Evolutionary conservation across 2,113 vertebrate genomes (phyloP).

Genomic region (Paedocypris sp.): DNA sequence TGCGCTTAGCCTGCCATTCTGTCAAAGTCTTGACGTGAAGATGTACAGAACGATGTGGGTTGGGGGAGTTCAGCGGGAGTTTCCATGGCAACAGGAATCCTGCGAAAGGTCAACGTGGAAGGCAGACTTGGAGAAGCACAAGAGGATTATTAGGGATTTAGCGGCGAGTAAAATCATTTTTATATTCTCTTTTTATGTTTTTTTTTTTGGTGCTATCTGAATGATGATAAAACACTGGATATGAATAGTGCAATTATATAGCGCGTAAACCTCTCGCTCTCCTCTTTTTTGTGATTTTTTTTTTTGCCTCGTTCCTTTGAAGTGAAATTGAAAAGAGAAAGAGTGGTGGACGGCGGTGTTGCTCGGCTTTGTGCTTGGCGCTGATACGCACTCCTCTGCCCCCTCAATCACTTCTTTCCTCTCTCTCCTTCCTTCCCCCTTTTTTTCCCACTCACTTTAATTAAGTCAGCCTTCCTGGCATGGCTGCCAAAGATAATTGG

Average conservation of each 20-base stretch:
- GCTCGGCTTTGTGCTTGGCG: constrained; percentile 63
- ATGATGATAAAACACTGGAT: constrained; percentile 50
- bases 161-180: constrained; percentile 49
- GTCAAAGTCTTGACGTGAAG: constrained; percentile 40
- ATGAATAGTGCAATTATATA: constrained; percentile 64
- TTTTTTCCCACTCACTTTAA: constrained; percentile 69
- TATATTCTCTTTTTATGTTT: constrained; percentile 51
- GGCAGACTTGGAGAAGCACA: constrained; percentile 56
- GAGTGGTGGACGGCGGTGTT: constrained; percentile 52
- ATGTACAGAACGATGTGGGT: constrained; percentile 25
- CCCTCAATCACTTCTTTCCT: constrained; percentile 58
- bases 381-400: constrained; percentile 64
- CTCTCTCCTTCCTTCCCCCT: constrained; percentile 39
- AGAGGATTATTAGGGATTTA: constrained; percentile 55
- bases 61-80: constrained; percentile 40
- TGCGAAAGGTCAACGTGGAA: constrained; percentile 63
- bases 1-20: constrained; percentile 23
- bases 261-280: constrained; percentile 46
- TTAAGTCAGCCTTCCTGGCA: constrained; percentile 72
- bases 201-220: constrained; percentile 47
- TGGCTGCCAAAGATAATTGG: constrained; percentile 73
- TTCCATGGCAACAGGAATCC: constrained; percentile 67
- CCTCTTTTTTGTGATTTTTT: constrained; percentile 56
- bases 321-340: constrained; percentile 64
- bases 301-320: constrained; percentile 63